These are phyloP conservation scores for Thalpophila matura DNA, from an alignment of 2,888 invertebrate species.

Conservation along the genomic window DNA sequence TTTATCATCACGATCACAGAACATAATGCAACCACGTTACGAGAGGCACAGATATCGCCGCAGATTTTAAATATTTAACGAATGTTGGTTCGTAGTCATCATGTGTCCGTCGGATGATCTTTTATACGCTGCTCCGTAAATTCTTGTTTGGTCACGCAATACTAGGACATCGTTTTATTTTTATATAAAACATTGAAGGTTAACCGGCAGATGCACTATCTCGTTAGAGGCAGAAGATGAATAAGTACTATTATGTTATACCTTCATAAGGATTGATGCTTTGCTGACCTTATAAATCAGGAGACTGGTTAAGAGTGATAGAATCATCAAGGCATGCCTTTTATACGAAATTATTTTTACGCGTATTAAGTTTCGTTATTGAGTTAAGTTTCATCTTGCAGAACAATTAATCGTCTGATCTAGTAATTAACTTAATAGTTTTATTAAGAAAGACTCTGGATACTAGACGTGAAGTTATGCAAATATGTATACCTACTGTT, in stretches of 20 bases:
- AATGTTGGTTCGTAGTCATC: constrained; percentile 34
- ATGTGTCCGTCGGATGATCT: constrained; percentile 30
- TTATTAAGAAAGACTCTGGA: constrained; percentile 3
- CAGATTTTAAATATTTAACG: constrained; percentile 32
- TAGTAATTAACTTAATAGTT: constrained; percentile 20
- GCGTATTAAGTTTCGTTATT: too few species aligned
- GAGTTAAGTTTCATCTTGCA: constrained; percentile 20
- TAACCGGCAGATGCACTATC: constrained; percentile 15
- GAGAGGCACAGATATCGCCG: constrained; percentile 22
- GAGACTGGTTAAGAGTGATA: not conserved
- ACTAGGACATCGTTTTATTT: constrained; percentile 48
- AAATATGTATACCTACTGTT: not conserved
- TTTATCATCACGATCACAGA: constrained; percentile 41
- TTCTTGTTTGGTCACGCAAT: constrained; percentile 58
- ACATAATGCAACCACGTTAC: constrained; percentile 40
- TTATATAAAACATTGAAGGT: constrained; percentile 44
- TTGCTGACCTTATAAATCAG: constrained; percentile 11
- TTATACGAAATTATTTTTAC: constrained; percentile 24
- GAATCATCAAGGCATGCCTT: constrained; percentile 7
- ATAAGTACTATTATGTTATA: too few species aligned
- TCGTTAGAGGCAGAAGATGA: not conserved
- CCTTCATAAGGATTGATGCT: constrained; percentile 14
- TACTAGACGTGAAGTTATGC: not conserved
- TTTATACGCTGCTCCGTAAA: constrained; percentile 33
- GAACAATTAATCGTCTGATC: constrained; percentile 36